Evolutionary conservation across 2,888 invertebrate genomes (phyloP).

Genomic region (Chymomyza amoena): DNA sequence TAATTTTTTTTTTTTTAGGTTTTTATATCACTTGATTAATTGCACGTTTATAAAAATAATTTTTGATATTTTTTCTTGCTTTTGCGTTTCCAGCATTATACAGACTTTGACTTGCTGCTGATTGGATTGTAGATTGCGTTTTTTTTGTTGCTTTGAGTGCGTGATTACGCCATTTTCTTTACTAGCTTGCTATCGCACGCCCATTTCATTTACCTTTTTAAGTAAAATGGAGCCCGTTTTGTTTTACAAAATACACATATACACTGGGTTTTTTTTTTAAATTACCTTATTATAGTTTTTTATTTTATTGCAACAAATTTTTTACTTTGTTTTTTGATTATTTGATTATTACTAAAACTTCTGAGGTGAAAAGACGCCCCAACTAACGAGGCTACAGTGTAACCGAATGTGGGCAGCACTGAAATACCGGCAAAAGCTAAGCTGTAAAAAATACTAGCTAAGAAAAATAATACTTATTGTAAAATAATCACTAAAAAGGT

Average conservation of each 20-base stretch:
- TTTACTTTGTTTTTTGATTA: background rate
- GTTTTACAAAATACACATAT: constrained; percentile 33
- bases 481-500: background rate
- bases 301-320: background rate
- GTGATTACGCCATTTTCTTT: constrained; percentile 73
- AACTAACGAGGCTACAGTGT: background rate
- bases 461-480: background rate
- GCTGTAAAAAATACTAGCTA: background rate
- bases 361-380: background rate
- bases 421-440: background rate
- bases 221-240: constrained; percentile 32
- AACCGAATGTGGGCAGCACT: background rate
- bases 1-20: constrained; percentile 6
- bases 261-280: constrained; percentile 22
- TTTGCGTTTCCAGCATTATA: constrained; percentile 36
- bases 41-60: constrained; percentile 52
- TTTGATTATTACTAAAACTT: background rate
- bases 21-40: constrained; percentile 58
- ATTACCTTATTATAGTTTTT: constrained; percentile 14
- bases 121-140: constrained; percentile 54
- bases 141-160: constrained; percentile 55
- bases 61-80: constrained; percentile 43
- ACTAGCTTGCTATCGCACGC: constrained; percentile 52
- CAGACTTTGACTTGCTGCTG: constrained; percentile 54
- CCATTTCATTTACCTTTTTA: constrained; percentile 66